Conservation (phyloP, 2,888 invertebrate species). For the Halocaridina rubra region DNA sequence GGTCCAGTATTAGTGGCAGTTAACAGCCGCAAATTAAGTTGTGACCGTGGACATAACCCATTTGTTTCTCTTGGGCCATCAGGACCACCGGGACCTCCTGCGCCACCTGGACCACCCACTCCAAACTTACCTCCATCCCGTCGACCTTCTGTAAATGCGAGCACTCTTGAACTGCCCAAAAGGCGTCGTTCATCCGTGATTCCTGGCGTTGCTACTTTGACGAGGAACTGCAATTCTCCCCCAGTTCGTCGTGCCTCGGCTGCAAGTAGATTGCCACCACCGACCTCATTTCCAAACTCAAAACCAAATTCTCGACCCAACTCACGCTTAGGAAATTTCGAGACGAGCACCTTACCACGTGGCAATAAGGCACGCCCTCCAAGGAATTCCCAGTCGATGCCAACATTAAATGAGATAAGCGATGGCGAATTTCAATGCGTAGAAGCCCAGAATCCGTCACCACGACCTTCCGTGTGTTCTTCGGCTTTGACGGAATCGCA, state of each 20-base stretch:
- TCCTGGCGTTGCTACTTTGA: neutral
- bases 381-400: slow-evolving; percentile 39
- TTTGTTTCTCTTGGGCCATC: slow-evolving; percentile 7
- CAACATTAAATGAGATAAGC: neutral
- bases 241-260: neutral
- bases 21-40: slow-evolving; percentile 22
- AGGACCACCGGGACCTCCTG: slow-evolving; percentile 23
- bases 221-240: neutral
- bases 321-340: neutral
- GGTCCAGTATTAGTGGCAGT: slow-evolving; percentile 34
- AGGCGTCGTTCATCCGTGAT: slow-evolving; percentile 5
- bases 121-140: slow-evolving; percentile 40
- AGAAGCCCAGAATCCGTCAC: neutral
- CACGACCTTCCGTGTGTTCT: slow-evolving; percentile 32
- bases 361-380: neutral
- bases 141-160: slow-evolving; percentile 7
- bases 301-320: neutral
- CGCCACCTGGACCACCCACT: slow-evolving; percentile 19
- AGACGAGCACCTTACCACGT: slow-evolving; percentile 28
- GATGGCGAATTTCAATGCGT: neutral
- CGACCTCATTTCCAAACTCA: neutral
- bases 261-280: neutral
- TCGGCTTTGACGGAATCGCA: slow-evolving; percentile 24
- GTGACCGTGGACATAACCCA: neutral
- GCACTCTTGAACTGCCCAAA: slow-evolving; percentile 34